phyloP scores from a whole-genome alignment of 2,888 invertebrate genomes.

The Volucella bombylans region DNA sequence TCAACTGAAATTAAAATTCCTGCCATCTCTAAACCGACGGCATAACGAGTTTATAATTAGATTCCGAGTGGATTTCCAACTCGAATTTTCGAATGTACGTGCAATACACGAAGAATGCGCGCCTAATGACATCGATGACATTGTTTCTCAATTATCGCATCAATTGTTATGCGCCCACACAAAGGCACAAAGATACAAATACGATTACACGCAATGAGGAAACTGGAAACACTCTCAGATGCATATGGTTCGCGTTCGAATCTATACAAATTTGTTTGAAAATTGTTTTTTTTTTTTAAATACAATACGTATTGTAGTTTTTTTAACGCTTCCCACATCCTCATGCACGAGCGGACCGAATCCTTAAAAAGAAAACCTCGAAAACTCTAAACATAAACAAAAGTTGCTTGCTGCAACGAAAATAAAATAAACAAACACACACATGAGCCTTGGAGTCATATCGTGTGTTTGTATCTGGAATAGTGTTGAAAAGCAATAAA shows the following conservation, averaged over 20 bases:
- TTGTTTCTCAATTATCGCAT: constrained; percentile 67
- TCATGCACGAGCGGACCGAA: constrained; percentile 7
- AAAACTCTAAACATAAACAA: constrained; percentile 50
- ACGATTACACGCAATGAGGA: constrained; percentile 46
- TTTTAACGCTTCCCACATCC: constrained; percentile 12
- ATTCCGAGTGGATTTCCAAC: constrained; percentile 28
- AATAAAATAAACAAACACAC: constrained; percentile 61
- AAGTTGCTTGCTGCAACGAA: constrained; percentile 47
- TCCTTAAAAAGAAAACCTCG: constrained; percentile 29
- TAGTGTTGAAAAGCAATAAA: constrained; percentile 50
- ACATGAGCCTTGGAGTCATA: constrained; percentile 11
- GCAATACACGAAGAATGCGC: constrained; percentile 54
- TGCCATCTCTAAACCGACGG: constrained; percentile 6
- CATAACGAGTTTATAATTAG: constrained; percentile 66
- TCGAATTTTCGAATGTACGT: constrained; percentile 35
- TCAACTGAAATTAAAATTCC: constrained; percentile 52
- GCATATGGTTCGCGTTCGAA: constrained; percentile 26
- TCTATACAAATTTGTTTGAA: constrained; percentile 22
- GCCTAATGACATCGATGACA: constrained; percentile 62
- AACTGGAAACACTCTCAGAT: constrained; percentile 5
- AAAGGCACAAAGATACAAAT: constrained; percentile 17
- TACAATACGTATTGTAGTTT: background rate
- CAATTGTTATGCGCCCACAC: constrained; percentile 57
- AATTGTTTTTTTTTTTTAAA: constrained; percentile 18
- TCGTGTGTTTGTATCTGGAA: constrained; percentile 38